phyloP scores from a whole-genome alignment of 64 coral and sea anemone genomes.

The Trachythela sp. region DNA sequence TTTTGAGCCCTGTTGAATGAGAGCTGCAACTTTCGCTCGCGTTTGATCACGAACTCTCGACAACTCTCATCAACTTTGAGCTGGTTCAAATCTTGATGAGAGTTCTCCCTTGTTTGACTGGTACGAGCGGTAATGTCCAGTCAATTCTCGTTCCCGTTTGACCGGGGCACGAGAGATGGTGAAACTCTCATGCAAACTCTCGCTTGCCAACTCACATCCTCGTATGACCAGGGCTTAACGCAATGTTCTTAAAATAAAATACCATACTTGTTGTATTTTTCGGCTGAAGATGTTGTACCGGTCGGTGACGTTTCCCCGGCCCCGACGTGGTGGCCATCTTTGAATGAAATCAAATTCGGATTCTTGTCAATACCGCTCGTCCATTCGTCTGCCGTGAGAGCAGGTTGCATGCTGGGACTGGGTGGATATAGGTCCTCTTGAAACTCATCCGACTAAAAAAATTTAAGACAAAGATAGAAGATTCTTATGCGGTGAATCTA shows the following conservation, averaged over 20 bases:
- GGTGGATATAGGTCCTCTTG: slow-evolving; percentile 18
- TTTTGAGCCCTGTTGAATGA: too few relatives aligned
- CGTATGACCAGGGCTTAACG: too few relatives aligned
- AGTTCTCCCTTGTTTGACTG: too few relatives aligned
- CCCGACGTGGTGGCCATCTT: neutral
- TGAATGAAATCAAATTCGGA: neutral
- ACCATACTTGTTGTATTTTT: neutral
- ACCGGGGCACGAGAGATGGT: too few relatives aligned
- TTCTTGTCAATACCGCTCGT: neutral
- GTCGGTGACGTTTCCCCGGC: neutral
- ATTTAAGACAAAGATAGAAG: neutral
- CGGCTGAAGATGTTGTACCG: neutral
- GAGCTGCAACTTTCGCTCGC: too few relatives aligned
- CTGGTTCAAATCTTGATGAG: too few relatives aligned
- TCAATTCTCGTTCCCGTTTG: too few relatives aligned
- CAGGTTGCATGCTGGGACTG: slow-evolving; percentile 1
- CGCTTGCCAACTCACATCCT: too few relatives aligned
- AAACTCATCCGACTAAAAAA: slow-evolving; percentile 1
- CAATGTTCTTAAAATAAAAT: neutral
- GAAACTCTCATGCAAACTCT: too few relatives aligned
- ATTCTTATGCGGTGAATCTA: neutral
- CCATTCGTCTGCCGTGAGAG: slow-evolving; percentile 1
- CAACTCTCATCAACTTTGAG: too few relatives aligned
- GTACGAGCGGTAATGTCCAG: too few relatives aligned
- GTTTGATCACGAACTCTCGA: too few relatives aligned